Percentiles rank a stretch among this genome's conserved stretches.
phyloP scores from a whole-genome alignment of 2,797 vertebrate genomes.

The Melanotaenia nigrans region DNA sequence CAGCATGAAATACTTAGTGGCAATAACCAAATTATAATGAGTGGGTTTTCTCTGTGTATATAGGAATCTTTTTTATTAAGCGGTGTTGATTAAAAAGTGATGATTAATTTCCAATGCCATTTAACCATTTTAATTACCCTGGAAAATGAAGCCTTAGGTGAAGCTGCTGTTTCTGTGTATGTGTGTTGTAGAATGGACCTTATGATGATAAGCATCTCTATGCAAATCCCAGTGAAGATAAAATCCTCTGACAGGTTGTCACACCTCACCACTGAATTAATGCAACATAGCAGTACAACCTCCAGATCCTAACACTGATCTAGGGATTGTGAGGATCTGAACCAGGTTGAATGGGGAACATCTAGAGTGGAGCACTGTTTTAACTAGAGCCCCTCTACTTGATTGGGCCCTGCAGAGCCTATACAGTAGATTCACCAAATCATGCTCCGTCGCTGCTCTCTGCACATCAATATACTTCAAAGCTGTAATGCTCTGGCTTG shows the following conservation, averaged over 20 bases:
- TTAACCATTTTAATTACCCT: conserved; percentile 7
- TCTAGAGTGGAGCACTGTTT: conserved; percentile 41
- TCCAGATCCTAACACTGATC: conserved; percentile 17
- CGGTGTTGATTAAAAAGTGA: conserved; percentile 7
- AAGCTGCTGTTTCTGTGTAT: not conserved
- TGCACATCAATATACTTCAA: conserved; percentile 60
- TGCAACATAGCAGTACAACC: conserved; percentile 50
- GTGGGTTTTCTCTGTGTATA: conserved; percentile 26
- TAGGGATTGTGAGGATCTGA: conserved; percentile 41
- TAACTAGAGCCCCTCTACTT: conserved; percentile 51
- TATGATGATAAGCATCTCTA: conserved; percentile 62
- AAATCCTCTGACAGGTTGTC: conserved; percentile 37
- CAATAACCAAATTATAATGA: conserved; percentile 24
- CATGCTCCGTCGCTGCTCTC: conserved; percentile 52
- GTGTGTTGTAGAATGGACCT: conserved; percentile 18
- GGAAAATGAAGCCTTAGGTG: conserved; percentile 9
- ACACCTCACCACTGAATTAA: conserved; percentile 43
- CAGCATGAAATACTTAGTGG: not conserved
- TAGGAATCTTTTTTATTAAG: conserved; percentile 5
- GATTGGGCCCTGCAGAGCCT: conserved; percentile 41
- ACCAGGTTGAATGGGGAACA: conserved; percentile 49
- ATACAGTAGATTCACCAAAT: conserved; percentile 31
- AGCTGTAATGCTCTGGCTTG: conserved; percentile 54
- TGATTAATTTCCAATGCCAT: conserved; percentile 7
- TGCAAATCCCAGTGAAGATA: conserved; percentile 65